phyloP scores from a whole-genome alignment of 2,113 vertebrate species.

The Hypocryptadius cinnamomeus region DNA sequence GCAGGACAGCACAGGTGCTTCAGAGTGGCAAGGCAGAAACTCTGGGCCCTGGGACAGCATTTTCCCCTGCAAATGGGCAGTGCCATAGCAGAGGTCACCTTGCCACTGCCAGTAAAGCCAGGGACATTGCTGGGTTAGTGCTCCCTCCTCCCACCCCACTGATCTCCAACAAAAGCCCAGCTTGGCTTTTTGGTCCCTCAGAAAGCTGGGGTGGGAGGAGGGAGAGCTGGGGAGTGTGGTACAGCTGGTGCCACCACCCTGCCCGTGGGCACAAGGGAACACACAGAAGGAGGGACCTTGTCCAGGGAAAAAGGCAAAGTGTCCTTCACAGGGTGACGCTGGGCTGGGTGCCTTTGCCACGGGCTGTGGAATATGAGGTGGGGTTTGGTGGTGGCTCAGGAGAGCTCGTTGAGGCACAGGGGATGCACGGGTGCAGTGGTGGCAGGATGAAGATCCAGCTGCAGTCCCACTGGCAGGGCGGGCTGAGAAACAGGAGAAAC shows the following conservation, averaged over 20 bases:
- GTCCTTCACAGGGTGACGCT: neutral
- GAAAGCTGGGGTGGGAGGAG: neutral
- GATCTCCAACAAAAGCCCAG: neutral
- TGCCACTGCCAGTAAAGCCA: rapidly evolving
- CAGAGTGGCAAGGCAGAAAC: neutral
- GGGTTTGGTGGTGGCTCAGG: neutral
- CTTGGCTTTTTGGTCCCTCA: rapidly evolving
- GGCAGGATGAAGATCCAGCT: neutral
- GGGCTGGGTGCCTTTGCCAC: neutral
- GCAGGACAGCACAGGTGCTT: neutral
- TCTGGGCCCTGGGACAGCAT: neutral
- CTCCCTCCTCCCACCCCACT: neutral
- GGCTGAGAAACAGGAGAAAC: neutral
- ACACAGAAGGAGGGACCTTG: neutral
- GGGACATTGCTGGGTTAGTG: neutral
- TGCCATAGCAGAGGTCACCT: neutral
- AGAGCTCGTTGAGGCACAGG: rapidly evolving
- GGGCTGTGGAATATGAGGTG: neutral
- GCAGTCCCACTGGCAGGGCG: neutral
- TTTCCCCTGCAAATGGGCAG: rapidly evolving
- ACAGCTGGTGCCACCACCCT: neutral
- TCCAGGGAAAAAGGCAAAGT: neutral
- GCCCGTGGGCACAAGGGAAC: neutral
- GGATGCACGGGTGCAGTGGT: rapidly evolving
- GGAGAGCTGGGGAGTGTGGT: neutral